Percentiles rank a stretch among this genome's conserved stretches.
These are phyloP conservation scores for Phoeniculus purpureus DNA, from an alignment of 2,797 vertebrate species.

Conservation along the genomic window DNA sequence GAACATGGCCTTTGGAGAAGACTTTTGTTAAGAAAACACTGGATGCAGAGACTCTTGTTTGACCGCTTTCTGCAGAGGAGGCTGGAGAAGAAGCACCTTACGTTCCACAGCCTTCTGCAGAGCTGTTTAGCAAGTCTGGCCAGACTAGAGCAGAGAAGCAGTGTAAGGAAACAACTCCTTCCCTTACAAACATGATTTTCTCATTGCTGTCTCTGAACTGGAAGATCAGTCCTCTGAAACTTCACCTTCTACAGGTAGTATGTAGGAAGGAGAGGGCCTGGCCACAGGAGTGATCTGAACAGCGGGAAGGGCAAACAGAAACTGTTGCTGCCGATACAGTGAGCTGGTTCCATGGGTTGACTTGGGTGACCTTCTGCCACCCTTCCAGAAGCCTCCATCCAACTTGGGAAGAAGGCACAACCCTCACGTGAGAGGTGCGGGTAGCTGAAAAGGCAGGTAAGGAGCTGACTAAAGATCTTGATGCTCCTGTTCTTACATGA, in stretches of 20 bases:
- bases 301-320: neutral
- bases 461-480: neutral
- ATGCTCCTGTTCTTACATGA: fast-evolving
- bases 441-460: neutral
- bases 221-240: neutral
- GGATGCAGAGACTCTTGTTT: neutral
- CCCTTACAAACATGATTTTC: neutral
- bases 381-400: neutral
- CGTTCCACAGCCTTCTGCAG: neutral
- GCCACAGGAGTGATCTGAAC: neutral
- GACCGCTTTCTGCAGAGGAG: neutral
- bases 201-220: neutral
- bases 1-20: neutral
- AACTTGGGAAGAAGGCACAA: neutral
- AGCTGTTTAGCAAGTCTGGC: neutral
- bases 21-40: neutral
- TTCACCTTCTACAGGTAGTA: neutral
- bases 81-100: neutral
- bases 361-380: neutral
- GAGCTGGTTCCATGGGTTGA: neutral
- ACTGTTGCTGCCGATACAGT: neutral
- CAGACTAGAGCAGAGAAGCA: neutral
- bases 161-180: neutral
- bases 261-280: neutral
- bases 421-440: neutral